Percentiles rank a stretch among this genome's conserved stretches.
phyloP scores from a whole-genome alignment of 2,113 vertebrate genomes.

The Ameiurus melas region DNA sequence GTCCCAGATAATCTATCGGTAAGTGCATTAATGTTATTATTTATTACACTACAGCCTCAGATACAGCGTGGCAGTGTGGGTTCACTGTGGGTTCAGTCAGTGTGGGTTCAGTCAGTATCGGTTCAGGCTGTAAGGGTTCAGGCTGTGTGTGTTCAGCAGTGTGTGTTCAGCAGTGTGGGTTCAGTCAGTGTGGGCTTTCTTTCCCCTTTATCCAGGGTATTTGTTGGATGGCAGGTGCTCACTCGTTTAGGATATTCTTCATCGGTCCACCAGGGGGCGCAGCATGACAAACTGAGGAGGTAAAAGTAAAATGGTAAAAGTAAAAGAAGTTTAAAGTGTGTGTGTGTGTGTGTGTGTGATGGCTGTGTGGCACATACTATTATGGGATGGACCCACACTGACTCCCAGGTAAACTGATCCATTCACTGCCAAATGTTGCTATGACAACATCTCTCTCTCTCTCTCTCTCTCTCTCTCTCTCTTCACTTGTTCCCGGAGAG shows the following conservation, averaged over 20 bases:
- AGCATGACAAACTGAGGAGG: too few species aligned
- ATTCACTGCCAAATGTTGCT: not conserved
- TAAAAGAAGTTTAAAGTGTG: not conserved
- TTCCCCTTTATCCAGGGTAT: too few species aligned
- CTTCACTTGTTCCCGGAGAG: not conserved
- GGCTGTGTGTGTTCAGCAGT: too few species aligned
- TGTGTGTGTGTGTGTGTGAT: not conserved
- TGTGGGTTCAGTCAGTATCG: too few species aligned
- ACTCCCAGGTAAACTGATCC: slow-evolving; percentile 21
- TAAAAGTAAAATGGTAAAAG: too few species aligned
- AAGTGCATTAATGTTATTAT: too few species aligned
- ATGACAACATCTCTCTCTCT: not conserved
- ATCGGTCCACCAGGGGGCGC: not conserved
- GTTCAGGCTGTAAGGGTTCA: too few species aligned
- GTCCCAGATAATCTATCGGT: too few species aligned
- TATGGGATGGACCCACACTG: not conserved
- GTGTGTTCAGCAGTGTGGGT: too few species aligned
- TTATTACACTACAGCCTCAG: too few species aligned
- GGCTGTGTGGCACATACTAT: not conserved
- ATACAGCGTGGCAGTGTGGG: too few species aligned
- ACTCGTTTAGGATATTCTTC: not conserved
- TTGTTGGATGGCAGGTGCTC: not conserved
- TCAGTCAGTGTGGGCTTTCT: too few species aligned
- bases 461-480: not conserved
- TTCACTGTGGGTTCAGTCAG: not conserved